phyloP scores from a whole-genome alignment of 1,140 invertebrate genomes.

The Eumeta japonica region DNA sequence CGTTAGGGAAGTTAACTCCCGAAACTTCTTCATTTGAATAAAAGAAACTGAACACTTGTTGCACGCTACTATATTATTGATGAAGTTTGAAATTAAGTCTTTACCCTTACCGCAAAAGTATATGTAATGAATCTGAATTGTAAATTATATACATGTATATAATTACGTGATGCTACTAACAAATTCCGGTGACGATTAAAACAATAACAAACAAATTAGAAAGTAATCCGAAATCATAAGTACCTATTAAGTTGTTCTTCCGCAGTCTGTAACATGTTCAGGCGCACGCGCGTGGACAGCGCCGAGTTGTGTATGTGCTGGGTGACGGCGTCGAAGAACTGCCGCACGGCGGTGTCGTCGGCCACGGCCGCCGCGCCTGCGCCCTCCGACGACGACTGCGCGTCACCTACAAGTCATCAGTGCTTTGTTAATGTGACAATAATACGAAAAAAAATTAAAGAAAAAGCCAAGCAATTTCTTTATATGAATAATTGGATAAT shows the following conservation, averaged over 20 bases:
- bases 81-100: no score
- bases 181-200: no score
- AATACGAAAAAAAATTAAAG: neutral
- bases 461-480: no score
- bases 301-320: slow-evolving; percentile 68
- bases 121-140: no score
- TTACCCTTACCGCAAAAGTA: no score
- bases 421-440: neutral
- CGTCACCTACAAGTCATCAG: slow-evolving; percentile 26
- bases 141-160: no score
- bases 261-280: slow-evolving; percentile 68
- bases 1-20: no score
- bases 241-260: slow-evolving; percentile 69
- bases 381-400: slow-evolving; percentile 34
- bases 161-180: no score
- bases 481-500: neutral
- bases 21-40: no score
- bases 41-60: no score
- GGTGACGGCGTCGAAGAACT: slow-evolving; percentile 72
- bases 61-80: neutral
- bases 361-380: slow-evolving; percentile 20
- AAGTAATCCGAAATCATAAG: slow-evolving; percentile 3
- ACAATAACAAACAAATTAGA: neutral
- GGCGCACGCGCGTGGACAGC: slow-evolving; percentile 61
- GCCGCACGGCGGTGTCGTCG: slow-evolving; percentile 48